phyloP scores from a whole-genome alignment of 2,888 invertebrate species.

The Mactromeris polynyma region DNA sequence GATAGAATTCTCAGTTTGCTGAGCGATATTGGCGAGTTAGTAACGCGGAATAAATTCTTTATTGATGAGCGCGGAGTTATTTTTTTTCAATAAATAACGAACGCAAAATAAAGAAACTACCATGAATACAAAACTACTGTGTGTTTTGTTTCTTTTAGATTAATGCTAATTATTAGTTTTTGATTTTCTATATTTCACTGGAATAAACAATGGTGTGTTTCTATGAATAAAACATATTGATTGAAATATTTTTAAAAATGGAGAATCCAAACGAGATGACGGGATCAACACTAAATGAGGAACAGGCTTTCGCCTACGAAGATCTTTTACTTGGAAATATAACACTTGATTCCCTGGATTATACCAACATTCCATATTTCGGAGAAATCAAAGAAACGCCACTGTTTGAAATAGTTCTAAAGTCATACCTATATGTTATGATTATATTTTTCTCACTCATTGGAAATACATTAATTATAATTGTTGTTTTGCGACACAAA shows the following conservation, averaged over 20 bases:
- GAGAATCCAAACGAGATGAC: not conserved
- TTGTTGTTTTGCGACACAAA: conserved; percentile 79
- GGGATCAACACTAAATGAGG: not conserved
- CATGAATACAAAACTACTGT: too few species aligned
- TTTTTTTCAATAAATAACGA: not conserved
- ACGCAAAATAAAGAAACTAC: not conserved
- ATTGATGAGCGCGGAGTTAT: not conserved
- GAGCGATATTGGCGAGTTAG: not conserved
- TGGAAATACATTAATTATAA: conserved; percentile 80
- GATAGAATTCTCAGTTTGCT: not conserved
- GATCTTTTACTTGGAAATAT: not conserved
- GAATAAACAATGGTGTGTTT: not conserved
- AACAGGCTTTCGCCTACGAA: not conserved
- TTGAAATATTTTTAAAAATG: not conserved
- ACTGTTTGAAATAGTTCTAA: conserved; percentile 78
- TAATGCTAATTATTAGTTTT: too few species aligned
- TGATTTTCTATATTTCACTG: not conserved
- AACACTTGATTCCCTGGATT: conserved; percentile 29
- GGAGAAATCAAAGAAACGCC: conserved; percentile 71
- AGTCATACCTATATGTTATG: conserved; percentile 76
- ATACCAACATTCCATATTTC: conserved; percentile 68
- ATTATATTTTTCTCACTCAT: conserved; percentile 78
- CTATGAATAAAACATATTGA: not conserved
- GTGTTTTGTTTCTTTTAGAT: too few species aligned
- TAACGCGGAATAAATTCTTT: not conserved